Conservation (phyloP, 2,888 invertebrate species). For the Gastracanthus pulcherrimus region DNA sequence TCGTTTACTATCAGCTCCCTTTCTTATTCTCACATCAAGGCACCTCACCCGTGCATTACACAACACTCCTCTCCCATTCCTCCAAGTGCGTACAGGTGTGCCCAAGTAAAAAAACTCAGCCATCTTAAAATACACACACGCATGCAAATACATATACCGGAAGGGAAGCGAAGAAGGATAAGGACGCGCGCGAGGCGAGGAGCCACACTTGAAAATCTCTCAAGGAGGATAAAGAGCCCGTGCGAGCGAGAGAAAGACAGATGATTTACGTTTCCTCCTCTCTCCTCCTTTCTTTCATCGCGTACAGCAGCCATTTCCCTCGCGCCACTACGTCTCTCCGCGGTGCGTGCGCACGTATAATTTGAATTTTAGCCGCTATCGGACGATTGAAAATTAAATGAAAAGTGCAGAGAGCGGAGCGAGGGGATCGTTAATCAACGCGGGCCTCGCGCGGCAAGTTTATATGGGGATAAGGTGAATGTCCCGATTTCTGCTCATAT, state of each 20-base stretch:
- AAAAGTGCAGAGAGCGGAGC: neutral
- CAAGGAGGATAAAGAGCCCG: slow-evolving; percentile 53
- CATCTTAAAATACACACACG: neutral
- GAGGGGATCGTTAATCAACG: slow-evolving; percentile 34
- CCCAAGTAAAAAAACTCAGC: too few relatives aligned
- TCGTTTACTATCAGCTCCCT: too few relatives aligned
- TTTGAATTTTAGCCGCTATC: neutral
- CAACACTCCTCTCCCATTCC: too few relatives aligned
- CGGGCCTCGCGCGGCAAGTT: neutral
- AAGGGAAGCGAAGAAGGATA: neutral
- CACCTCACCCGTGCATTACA: too few relatives aligned
- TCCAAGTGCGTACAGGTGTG: too few relatives aligned
- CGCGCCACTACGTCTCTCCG: too few relatives aligned
- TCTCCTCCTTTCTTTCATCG: slow-evolving; percentile 21
- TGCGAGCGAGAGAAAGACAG: too few relatives aligned
- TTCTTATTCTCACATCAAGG: too few relatives aligned
- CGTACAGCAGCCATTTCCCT: too few relatives aligned
- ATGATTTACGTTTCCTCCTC: slow-evolving; percentile 69
- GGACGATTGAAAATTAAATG: slow-evolving; percentile 40
- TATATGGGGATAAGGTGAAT: too few relatives aligned
- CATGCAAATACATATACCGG: too few relatives aligned
- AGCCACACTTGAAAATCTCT: slow-evolving; percentile 68
- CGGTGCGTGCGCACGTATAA: neutral
- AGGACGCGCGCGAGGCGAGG: neutral
- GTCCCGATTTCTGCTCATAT: too few relatives aligned